phyloP scores from a whole-genome alignment of 2,797 vertebrate species.

The Leuciscus waleckii region DNA sequence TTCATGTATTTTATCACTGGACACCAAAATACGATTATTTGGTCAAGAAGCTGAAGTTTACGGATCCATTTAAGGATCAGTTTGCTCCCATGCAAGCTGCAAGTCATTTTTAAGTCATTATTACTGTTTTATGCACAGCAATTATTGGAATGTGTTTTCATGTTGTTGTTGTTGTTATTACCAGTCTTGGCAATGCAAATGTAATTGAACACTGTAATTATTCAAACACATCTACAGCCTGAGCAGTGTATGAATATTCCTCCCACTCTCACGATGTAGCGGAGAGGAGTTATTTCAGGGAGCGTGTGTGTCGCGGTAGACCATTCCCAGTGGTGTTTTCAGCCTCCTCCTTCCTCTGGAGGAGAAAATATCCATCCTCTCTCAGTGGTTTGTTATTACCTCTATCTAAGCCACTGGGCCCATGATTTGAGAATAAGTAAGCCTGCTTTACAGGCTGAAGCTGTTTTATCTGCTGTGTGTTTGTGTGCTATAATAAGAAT shows the following conservation, averaged over 20 bases:
- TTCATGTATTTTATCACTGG: background rate
- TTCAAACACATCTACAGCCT: conserved; percentile 22
- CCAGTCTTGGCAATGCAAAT: conserved; percentile 10
- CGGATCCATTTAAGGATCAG: background rate
- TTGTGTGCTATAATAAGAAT: conserved; percentile 53
- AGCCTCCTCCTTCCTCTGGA: conserved; percentile 19
- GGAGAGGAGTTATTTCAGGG: conserved; percentile 1
- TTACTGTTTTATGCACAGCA: conserved; percentile 18
- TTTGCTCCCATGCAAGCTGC: background rate
- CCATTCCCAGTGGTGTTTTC: conserved; percentile 25
- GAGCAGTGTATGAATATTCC: conserved; percentile 17
- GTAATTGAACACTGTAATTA: conserved; percentile 38
- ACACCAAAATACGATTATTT: background rate
- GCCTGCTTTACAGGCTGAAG: conserved; percentile 67
- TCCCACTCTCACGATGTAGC: conserved; percentile 4
- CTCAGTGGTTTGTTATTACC: conserved; percentile 66
- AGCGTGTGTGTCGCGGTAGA: background rate
- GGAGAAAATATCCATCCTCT: conserved; percentile 12
- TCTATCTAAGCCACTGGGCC: conserved; percentile 59
- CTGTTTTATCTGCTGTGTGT: conserved; percentile 52
- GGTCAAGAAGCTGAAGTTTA: background rate
- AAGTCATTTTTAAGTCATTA: conserved; percentile 6
- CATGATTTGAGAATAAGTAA: conserved; percentile 53
- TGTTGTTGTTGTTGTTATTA: conserved; percentile 25
- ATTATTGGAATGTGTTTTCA: conserved; percentile 16